phyloP scores from a whole-genome alignment of 2,113 vertebrate genomes.

The Podarcis cretensis region DNA sequence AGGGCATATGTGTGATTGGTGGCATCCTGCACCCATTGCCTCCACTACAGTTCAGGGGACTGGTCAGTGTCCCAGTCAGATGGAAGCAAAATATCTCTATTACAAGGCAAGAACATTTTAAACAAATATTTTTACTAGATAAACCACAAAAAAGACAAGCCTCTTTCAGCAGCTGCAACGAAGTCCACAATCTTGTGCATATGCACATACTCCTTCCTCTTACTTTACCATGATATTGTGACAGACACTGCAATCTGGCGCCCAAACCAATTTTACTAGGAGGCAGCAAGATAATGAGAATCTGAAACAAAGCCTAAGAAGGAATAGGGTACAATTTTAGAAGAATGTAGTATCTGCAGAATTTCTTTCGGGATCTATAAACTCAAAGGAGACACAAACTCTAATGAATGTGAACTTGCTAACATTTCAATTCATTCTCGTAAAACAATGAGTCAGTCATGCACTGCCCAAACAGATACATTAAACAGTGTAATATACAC shows the following conservation, averaged over 20 bases:
- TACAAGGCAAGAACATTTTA: not conserved
- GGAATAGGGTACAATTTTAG: not conserved
- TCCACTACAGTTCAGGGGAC: not conserved
- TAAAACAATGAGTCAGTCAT: conserved; percentile 28
- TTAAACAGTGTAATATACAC: too few relatives aligned
- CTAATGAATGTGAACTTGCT: too few relatives aligned
- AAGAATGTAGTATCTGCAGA: not conserved
- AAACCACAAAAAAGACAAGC: not conserved
- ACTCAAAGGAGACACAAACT: too few relatives aligned
- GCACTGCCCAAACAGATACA: conserved; percentile 39
- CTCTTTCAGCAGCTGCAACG: not conserved
- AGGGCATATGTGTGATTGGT: not conserved
- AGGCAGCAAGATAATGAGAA: conserved; percentile 11
- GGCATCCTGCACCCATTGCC: not conserved
- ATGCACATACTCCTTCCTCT: not conserved
- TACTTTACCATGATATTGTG: conserved; percentile 25
- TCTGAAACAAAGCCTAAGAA: not conserved
- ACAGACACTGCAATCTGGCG: conserved; percentile 31
- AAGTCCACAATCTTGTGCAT: not conserved
- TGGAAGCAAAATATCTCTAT: not conserved
- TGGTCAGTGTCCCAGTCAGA: not conserved
- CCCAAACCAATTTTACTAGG: not conserved
- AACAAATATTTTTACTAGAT: not conserved
- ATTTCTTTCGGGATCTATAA: not conserved
- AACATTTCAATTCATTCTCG: conserved; percentile 30